Percentiles rank a stretch among this genome's conserved stretches.
Evolutionary conservation across 2,113 vertebrate genomes (phyloP).

Genomic region (Pelecanoides urinatrix): DNA sequence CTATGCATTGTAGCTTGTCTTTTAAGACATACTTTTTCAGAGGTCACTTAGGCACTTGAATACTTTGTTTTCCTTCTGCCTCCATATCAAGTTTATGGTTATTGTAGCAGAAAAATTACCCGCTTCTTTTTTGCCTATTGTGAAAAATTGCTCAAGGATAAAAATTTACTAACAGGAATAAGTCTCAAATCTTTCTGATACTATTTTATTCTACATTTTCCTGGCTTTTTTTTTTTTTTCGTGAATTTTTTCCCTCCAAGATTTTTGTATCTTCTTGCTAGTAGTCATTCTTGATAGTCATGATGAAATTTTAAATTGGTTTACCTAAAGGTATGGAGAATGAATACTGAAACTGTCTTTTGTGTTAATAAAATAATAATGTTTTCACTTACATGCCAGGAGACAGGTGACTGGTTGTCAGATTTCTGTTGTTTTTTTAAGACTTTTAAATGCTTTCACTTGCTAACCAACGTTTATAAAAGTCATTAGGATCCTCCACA

Average conservation of each 20-base stretch:
- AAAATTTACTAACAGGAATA: background rate
- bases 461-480: background rate
- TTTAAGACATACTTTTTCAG: background rate
- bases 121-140: background rate
- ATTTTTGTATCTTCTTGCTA: background rate
- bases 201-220: background rate
- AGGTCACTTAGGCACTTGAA: background rate
- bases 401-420: background rate
- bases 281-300: background rate
- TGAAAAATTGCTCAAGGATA: background rate
- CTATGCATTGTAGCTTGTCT: background rate
- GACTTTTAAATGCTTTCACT: background rate
- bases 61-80: background rate
- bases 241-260: background rate
- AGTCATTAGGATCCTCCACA: background rate
- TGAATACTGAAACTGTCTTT: background rate
- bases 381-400: background rate
- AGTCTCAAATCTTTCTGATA: background rate
- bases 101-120: background rate
- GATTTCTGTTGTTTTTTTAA: background rate
- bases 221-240: background rate
- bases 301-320: background rate
- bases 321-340: background rate
- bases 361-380: background rate
- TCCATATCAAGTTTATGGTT: background rate